phyloP scores from a whole-genome alignment of 2,113 vertebrate genomes.

The Oreochromis spilurus region DNA sequence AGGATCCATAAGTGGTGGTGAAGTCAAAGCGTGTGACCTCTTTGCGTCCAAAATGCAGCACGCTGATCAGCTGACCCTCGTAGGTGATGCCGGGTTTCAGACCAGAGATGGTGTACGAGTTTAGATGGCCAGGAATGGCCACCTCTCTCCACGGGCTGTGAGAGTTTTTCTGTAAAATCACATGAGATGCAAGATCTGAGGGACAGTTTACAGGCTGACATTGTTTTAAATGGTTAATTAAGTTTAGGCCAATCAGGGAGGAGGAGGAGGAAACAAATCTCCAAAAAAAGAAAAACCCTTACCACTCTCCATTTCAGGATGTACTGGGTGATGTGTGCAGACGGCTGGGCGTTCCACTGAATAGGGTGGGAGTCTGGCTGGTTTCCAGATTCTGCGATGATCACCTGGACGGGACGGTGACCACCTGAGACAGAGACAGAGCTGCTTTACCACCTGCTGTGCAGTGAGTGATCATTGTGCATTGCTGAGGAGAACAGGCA shows the following conservation, averaged over 20 bases:
- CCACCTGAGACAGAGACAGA: constrained; percentile 62
- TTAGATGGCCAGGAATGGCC: constrained; percentile 84
- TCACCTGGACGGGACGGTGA: constrained; percentile 86
- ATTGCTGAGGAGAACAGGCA: not conserved
- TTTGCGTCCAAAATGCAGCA: constrained; percentile 80
- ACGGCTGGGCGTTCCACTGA: constrained; percentile 86
- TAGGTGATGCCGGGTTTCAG: constrained; percentile 88
- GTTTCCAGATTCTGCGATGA: constrained; percentile 87
- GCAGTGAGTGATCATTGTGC: not conserved
- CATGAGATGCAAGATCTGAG: not conserved
- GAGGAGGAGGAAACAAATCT: not conserved
- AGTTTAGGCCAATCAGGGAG: not conserved
- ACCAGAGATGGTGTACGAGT: constrained; percentile 92
- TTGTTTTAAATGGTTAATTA: not conserved
- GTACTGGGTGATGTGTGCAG: constrained; percentile 89
- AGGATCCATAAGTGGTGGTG: constrained; percentile 80
- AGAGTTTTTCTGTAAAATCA: constrained; percentile 80
- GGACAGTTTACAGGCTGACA: not conserved
- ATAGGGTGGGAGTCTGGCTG: constrained; percentile 93
- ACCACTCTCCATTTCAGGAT: constrained; percentile 92
- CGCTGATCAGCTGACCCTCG: constrained; percentile 93
- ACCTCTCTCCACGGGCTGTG: constrained; percentile 82
- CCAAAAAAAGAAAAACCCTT: not conserved
- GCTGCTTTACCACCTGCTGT: not conserved
- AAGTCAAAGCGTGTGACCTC: constrained; percentile 94